Evolutionary conservation across 2,797 vertebrate species (phyloP), one percentile per base, ranked within the genome.

Genomic region (Parauchenoglanis punctatus): DNA sequence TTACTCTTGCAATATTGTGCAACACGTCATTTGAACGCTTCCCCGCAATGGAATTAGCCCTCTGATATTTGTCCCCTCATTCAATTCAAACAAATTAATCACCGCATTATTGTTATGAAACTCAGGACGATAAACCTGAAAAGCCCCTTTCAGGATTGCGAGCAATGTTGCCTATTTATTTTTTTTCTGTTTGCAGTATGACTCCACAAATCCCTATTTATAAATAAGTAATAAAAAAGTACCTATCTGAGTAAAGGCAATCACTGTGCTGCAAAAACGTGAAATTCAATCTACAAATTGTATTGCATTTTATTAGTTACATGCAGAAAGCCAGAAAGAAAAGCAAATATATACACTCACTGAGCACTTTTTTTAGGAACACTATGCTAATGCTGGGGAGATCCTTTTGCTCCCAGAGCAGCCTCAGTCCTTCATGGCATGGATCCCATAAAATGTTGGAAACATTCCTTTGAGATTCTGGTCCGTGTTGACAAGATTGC

Each of bases 161-260:
- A 54, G 49, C 49, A 56, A 18, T 28, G 28, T 31, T 8, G 40
- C 7, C 28, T 0, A 0, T 15, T 54, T 54, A 17, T 52, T 18
- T 40, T 28, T 31, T 80, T 40, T 25, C 28, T 25, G 35, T 46
- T 8, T 44, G 20, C 59, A 65, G 31, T 80, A 54, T 40, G 31
- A 59, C 20, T 35, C 25, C 44, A 67, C 63, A 83, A 68, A 83
- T 81, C 40, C 35, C 78, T 63, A 46, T 44, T 63, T 65, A 81
- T 81, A 61, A 63, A n/a, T 46, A 81, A 81, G 59, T 46, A 81
- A 81, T 81, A 61, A 61, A 40, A 81, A n/a, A 20, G 54, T 59
- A 13, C 31, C 1, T 15, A 4, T 81, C 80, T 44, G 56, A 81
- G 35, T 81, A 81, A 81, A 81, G 11, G 78, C 20, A 44, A 31